Conservation (phyloP, 2,797 vertebrate species). For the Moxostoma hubbsi region DNA sequence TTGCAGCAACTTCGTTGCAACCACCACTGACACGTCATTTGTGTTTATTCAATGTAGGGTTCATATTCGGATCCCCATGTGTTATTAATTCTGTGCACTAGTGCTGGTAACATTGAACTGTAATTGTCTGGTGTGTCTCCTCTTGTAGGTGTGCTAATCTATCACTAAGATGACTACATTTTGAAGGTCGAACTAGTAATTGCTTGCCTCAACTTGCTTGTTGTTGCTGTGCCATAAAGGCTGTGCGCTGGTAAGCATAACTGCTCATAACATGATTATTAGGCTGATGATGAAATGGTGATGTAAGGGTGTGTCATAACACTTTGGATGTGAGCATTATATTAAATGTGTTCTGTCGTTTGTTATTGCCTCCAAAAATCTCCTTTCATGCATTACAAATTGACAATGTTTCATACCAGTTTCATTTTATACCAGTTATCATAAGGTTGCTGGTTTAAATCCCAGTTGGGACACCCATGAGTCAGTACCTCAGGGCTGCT, state of each 20-base stretch:
- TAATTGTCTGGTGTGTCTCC: background rate
- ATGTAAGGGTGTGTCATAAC: background rate
- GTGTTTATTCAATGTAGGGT: background rate
- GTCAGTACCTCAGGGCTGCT: slow-evolving; percentile 1
- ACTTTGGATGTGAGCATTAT: background rate
- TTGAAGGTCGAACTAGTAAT: background rate
- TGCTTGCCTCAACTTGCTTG: slow-evolving; percentile 49
- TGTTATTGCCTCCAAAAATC: too few relatives aligned
- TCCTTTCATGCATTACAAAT: too few relatives aligned
- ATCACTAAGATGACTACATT: background rate
- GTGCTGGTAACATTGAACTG: background rate
- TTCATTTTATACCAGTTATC: background rate
- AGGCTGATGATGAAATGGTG: background rate
- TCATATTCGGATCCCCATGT: background rate
- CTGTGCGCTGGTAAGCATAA: slow-evolving; percentile 10
- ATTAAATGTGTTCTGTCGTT: background rate
- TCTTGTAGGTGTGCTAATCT: background rate
- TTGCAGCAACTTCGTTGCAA: too few relatives aligned
- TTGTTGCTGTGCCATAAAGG: slow-evolving; percentile 1
- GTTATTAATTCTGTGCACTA: background rate
- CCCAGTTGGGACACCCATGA: slow-evolving; percentile 2
- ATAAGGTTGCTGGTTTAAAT: slow-evolving; percentile 14
- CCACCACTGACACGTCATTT: background rate
- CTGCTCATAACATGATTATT: slow-evolving; percentile 9
- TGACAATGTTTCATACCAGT: too few relatives aligned